phyloP scores from a whole-genome alignment of 2,113 vertebrate genomes.

The Psettodes erumei region DNA sequence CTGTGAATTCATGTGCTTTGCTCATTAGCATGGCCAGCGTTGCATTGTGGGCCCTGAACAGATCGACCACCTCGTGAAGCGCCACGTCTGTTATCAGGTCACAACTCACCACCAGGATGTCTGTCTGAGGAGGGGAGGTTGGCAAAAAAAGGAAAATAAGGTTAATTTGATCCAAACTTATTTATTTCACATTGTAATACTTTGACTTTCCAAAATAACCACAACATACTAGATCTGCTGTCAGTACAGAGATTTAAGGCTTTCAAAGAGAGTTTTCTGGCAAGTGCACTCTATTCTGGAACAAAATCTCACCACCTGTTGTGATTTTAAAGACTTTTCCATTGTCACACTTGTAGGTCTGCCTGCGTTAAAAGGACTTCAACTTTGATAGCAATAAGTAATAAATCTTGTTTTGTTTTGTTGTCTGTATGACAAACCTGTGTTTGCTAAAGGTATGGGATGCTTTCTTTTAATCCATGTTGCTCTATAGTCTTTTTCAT shows the following conservation, averaged over 20 bases:
- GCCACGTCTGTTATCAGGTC: constrained; percentile 96
- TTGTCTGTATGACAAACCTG: constrained; percentile 21
- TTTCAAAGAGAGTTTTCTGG: constrained; percentile 5
- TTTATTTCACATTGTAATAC: background rate
- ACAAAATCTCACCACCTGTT: constrained; percentile 12
- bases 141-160: constrained; percentile 11
- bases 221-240: background rate
- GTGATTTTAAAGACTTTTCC: constrained; percentile 15
- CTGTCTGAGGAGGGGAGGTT: constrained; percentile 84
- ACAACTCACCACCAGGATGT: constrained; percentile 94
- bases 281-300: constrained; percentile 1
- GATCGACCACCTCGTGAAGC: constrained; percentile 95
- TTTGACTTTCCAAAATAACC: background rate
- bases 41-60: constrained; percentile 94
- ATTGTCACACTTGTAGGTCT: constrained; percentile 11
- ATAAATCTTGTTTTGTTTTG: constrained; percentile 63
- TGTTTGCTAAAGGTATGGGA: background rate
- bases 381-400: constrained; percentile 24
- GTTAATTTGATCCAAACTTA: background rate
- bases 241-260: background rate
- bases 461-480: background rate
- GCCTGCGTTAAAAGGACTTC: constrained; percentile 7
- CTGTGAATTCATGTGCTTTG: constrained; percentile 89
- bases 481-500: background rate
- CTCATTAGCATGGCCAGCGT: constrained; percentile 96